Evolutionary conservation across 2,888 invertebrate species (phyloP).

Genomic region (Volucella bombylans): DNA sequence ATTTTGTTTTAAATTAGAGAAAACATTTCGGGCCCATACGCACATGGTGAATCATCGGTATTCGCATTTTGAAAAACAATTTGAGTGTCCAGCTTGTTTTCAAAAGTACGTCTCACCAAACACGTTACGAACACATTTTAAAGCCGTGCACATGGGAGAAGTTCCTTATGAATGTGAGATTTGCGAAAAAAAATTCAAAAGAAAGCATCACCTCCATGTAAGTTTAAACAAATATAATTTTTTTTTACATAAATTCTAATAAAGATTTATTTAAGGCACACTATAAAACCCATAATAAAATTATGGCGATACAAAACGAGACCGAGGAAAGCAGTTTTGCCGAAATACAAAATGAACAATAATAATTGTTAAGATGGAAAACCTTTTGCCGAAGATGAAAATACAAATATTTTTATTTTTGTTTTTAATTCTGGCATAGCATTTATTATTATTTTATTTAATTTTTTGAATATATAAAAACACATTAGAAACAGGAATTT

Average conservation of each 20-base stretch:
- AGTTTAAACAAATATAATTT: neutral
- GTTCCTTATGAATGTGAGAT: constrained; percentile 76
- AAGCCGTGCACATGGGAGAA: constrained; percentile 76
- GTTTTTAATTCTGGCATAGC: too few species aligned
- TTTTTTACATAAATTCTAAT: neutral
- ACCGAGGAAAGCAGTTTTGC: neutral
- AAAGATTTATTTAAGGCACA: constrained; percentile 73
- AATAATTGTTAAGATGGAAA: too few species aligned
- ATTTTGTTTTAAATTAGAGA: constrained; percentile 66
- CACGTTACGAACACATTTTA: constrained; percentile 76
- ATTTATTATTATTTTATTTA: too few species aligned
- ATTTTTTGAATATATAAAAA: too few species aligned
- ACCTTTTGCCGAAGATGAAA: too few species aligned
- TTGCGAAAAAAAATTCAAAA: constrained; percentile 77
- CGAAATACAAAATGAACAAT: too few species aligned
- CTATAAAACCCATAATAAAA: constrained; percentile 75
- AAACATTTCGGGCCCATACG: constrained; percentile 76
- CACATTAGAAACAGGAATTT: too few species aligned
- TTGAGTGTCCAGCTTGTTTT: constrained; percentile 76
- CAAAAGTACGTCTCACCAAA: constrained; percentile 77
- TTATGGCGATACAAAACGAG: constrained; percentile 4
- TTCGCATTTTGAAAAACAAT: constrained; percentile 76
- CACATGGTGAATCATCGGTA: constrained; percentile 78
- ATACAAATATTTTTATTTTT: too few species aligned
- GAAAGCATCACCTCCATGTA: constrained; percentile 78